Evolutionary conservation across 2,797 vertebrate species (phyloP).

Genomic region (Acrossocheilus wenchowensis): DNA sequence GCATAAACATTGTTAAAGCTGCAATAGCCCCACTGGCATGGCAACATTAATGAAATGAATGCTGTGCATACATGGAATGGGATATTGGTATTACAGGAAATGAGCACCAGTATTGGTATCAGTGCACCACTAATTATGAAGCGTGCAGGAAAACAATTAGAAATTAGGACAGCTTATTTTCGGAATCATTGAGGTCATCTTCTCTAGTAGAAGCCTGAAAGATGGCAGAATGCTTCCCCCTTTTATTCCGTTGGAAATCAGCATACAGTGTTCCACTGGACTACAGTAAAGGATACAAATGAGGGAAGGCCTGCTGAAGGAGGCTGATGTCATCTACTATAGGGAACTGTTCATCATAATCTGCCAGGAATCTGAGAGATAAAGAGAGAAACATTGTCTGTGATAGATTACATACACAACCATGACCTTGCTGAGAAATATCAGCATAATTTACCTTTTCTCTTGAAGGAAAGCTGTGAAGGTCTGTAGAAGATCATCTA

Average conservation of each 20-base stretch:
- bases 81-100: neutral
- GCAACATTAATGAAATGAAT: neutral
- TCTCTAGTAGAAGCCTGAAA: neutral
- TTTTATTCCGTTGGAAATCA: neutral
- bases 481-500: conserved; percentile 93
- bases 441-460: conserved; percentile 80
- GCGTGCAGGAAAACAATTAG: neutral
- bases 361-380: conserved; percentile 86
- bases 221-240: neutral
- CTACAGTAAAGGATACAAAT: conserved; percentile 85
- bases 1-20: neutral
- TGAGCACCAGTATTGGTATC: neutral
- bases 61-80: neutral
- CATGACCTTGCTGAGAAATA: neutral
- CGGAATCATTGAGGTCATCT: conserved; percentile 7
- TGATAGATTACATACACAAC: neutral
- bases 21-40: neutral
- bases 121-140: neutral
- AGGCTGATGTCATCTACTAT: conserved; percentile 91
- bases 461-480: conserved; percentile 91
- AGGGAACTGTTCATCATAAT: conserved; percentile 90
- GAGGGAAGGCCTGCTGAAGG: conserved; percentile 91
- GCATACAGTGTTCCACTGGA: neutral
- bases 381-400: conserved; percentile 4
- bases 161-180: neutral